Evolutionary conservation across 1,140 invertebrate species (phyloP).

Genomic region (Caenorhabditis inopinata): DNA sequence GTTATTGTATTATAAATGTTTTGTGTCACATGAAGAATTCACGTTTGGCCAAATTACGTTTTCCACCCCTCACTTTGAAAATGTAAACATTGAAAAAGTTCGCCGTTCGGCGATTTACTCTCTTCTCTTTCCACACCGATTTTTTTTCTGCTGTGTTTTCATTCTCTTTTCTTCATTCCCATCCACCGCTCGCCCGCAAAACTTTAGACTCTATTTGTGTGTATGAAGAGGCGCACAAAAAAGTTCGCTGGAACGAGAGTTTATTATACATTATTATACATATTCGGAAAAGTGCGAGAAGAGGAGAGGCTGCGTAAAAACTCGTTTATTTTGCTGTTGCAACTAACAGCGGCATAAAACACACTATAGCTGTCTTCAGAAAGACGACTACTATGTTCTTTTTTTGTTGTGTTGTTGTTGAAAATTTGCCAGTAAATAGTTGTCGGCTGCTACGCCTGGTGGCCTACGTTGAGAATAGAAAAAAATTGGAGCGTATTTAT

Average conservation of each 20-base stretch:
- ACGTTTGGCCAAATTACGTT: background rate
- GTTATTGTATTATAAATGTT: background rate
- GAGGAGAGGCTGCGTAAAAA: background rate
- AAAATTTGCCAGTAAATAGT: conserved; percentile 16
- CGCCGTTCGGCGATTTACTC: conserved; percentile 22
- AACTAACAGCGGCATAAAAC: background rate
- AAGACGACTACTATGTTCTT: background rate
- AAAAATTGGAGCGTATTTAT: conserved; percentile 27
- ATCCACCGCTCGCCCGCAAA: background rate
- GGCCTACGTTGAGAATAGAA: background rate
- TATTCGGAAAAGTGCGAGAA: conserved; percentile 13
- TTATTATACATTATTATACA: conserved; percentile 29
- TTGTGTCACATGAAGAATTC: conserved; percentile 16
- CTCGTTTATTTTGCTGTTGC: background rate
- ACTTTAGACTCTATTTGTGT: background rate
- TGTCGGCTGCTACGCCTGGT: background rate
- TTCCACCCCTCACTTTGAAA: background rate
- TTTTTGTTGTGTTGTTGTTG: background rate
- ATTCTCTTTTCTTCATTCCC: background rate
- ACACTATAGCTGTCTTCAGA: conserved; percentile 4
- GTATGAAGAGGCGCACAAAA: background rate
- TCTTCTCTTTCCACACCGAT: background rate
- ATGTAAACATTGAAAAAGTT: conserved; percentile 28
- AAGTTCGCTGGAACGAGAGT: background rate
- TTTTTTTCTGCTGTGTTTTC: background rate